Base-by-base conservation (phyloP, 1,140 invertebrate genomes). In the Cyrtorhinus lividipennis region DNA sequence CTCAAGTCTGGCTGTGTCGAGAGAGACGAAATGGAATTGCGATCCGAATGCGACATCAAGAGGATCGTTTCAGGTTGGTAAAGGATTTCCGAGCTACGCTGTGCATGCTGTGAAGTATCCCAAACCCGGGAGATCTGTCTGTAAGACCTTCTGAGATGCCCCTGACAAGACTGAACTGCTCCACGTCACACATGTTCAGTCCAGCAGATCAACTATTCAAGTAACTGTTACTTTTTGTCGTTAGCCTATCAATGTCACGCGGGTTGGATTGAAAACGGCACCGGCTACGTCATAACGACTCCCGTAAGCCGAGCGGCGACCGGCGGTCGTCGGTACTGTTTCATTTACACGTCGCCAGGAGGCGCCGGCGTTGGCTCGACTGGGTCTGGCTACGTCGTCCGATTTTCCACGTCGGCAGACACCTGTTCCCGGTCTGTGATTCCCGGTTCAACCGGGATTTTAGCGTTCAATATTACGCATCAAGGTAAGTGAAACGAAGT, bases 231-330 rank as follows among this genome's bases (percentile, higher is more conserved):
- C n/a, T n/a, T 38, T 38, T 38, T 5, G 30, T 38, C 15, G 30
- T 2, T 67, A 78, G 77, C 73, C 25, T 79, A 78, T 64, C 72
- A 75, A n/a, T 79, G 78, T 65, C 77, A 78, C 62, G 78, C 77
- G 24, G 71, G 70, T 24, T 79, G 76, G 76, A 70, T 74, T 59
- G 76, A 77, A 22, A 76, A 75, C 60, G 73, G 72, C 13, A 73
- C 72, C 5, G 71, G 71, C 64, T 77, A 73, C 66, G 68, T 78
- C 57, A 75, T 78, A n/a, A 74, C 74, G 8, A 74, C 75, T 3
- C 75, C 75, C 1, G 67, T 73, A 20, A 71, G 71, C 24, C 68
- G 74, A 18, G 67, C 71, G 2, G 75, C 74, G 0, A 69, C 67
- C 15, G 71, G 70, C 2, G 73, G 74, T 1, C 65, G 71, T n/a